Percentiles rank a stretch among this genome's conserved stretches.
These are phyloP conservation scores for Orius insidiosus DNA, from an alignment of 1,140 invertebrate genomes.

Conservation along the genomic window DNA sequence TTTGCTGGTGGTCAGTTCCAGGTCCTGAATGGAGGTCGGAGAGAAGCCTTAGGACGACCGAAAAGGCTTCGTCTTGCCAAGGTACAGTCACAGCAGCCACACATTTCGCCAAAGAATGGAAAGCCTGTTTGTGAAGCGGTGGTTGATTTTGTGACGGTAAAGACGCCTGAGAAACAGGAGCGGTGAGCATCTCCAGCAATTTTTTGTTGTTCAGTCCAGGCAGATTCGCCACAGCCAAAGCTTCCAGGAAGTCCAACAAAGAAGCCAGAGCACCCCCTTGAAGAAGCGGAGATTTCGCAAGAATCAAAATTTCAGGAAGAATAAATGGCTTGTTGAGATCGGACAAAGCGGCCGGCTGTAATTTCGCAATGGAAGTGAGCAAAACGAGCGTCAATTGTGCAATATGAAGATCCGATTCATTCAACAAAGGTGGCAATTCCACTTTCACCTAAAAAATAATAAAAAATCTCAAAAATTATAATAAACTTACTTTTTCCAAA, in stretches of 20 bases:
- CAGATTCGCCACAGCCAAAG: conserved; percentile 63
- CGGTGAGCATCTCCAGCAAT: conserved; percentile 52
- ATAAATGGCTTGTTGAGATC: conserved; percentile 41
- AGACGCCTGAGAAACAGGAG: conserved; percentile 30
- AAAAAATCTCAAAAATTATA: conserved; percentile 3
- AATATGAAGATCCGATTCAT: conserved; percentile 88
- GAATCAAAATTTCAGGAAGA: conserved; percentile 66
- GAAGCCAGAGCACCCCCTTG: conserved; percentile 73
- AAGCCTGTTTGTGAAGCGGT: conserved; percentile 33
- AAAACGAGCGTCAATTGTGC: conserved; percentile 74
- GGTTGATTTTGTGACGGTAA: conserved; percentile 22
- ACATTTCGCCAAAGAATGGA: conserved; percentile 85
- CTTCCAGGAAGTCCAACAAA: conserved; percentile 81
- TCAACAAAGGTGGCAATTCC: conserved; percentile 77
- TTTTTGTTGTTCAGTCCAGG: conserved; percentile 64
- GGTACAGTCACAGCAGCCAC: conserved; percentile 79
- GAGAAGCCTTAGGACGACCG: conserved; percentile 73
- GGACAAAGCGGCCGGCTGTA: conserved; percentile 48
- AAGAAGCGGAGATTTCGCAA: conserved; percentile 81
- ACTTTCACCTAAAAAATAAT: conserved; percentile 36
- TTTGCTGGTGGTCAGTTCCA: conserved; percentile 60
- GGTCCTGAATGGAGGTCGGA: conserved; percentile 54
- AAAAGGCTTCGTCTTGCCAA: conserved; percentile 48
- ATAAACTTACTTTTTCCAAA: conserved; percentile 41
- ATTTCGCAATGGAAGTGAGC: conserved; percentile 52